phyloP scores from a whole-genome alignment of 1,140 invertebrate species.

The Trypoxylus dichotomus region DNA sequence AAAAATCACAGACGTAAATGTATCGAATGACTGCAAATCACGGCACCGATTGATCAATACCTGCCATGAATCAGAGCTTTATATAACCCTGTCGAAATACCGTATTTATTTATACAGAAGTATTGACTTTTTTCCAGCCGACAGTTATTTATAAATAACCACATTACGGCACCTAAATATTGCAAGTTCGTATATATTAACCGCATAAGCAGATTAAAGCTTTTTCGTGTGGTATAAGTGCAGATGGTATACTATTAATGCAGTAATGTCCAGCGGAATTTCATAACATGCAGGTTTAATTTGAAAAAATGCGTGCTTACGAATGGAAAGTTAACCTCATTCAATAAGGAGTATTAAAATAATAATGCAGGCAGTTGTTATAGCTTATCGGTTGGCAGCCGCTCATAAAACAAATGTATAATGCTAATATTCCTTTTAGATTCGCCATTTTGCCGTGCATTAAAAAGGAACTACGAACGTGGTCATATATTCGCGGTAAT shows the following conservation, averaged over 20 bases:
- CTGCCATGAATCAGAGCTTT: not conserved
- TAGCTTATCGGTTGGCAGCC: not conserved
- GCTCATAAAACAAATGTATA: too few species aligned
- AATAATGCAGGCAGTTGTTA: not conserved
- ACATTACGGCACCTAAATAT: not conserved
- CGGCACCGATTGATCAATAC: not conserved
- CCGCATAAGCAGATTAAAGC: not conserved
- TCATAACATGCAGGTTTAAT: not conserved
- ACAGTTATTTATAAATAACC: not conserved
- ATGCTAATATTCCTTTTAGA: too few species aligned
- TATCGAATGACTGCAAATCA: not conserved
- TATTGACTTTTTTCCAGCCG: not conserved
- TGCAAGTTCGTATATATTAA: not conserved
- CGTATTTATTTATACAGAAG: not conserved
- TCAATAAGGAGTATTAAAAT: not conserved
- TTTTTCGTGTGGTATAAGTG: not conserved
- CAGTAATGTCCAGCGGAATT: not conserved
- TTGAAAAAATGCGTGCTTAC: not conserved
- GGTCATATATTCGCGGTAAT: too few species aligned
- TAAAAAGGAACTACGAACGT: too few species aligned
- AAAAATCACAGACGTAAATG: not conserved
- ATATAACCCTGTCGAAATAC: not conserved
- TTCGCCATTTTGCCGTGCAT: too few species aligned
- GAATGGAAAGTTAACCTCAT: not conserved
- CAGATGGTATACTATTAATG: not conserved